Conservation (phyloP, 2,888 invertebrate species). For the Hetaerina titia region DNA sequence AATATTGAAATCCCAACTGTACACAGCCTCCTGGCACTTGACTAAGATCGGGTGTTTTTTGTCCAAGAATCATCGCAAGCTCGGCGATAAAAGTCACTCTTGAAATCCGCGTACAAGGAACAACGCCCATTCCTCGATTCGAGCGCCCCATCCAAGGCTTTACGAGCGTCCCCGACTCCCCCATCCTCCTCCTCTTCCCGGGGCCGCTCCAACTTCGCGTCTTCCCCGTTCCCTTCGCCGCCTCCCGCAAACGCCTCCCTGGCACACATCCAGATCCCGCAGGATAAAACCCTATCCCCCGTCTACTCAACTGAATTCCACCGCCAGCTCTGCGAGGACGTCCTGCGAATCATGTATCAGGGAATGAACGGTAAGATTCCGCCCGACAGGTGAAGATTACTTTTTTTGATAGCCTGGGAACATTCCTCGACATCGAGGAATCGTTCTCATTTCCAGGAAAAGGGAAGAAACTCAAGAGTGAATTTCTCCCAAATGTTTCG, state of each 20-base stretch:
- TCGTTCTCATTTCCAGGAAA: conserved; percentile 7
- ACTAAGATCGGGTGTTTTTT: conserved; percentile 24
- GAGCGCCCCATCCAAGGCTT: neutral
- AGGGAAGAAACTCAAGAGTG: neutral
- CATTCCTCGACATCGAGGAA: conserved; percentile 33
- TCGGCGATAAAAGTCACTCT: conserved; percentile 59
- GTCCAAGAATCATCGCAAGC: conserved; percentile 55
- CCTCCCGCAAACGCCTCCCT: conserved; percentile 16
- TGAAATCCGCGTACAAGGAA: conserved; percentile 62
- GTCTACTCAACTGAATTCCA: conserved; percentile 39
- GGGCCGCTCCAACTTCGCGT: neutral
- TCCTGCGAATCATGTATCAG: conserved; percentile 45
- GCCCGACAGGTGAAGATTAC: conserved; percentile 65
- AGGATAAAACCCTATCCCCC: conserved; percentile 37
- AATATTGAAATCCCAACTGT: conserved; percentile 47
- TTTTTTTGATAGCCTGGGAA: conserved; percentile 28
- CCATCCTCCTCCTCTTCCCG: neutral
- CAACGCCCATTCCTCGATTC: conserved; percentile 60
- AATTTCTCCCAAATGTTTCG: neutral
- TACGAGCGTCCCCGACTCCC: conserved; percentile 8
- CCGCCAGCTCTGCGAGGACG: conserved; percentile 26
- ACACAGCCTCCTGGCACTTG: conserved; percentile 51
- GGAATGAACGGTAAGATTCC: conserved; percentile 45
- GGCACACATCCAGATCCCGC: conserved; percentile 59
- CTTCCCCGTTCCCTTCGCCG: neutral